Evolutionary conservation across 2,113 vertebrate species (phyloP).

Genomic region (Prunella fulvescens): DNA sequence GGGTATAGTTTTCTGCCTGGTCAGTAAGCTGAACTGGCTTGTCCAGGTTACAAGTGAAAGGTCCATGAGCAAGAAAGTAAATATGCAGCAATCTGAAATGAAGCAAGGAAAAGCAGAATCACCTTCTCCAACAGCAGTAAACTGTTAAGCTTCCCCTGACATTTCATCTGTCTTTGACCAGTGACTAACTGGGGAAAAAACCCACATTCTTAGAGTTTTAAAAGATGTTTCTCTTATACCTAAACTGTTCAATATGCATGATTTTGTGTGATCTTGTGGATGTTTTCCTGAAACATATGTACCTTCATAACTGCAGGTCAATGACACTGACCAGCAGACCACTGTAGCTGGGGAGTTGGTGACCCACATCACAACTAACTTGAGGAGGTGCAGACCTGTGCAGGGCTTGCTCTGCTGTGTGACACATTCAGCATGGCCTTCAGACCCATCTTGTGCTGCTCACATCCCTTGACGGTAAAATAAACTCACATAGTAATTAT

Average conservation of each 20-base stretch:
- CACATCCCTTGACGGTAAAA: accelerated
- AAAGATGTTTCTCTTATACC: not conserved
- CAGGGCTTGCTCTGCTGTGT: not conserved
- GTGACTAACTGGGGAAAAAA: not conserved
- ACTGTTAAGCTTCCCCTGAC: not conserved
- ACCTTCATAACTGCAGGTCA: not conserved
- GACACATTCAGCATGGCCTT: not conserved
- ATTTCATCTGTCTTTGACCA: not conserved
- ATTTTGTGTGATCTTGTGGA: not conserved
- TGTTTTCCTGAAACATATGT: not conserved
- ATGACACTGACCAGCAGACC: not conserved
- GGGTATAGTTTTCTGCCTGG: not conserved
- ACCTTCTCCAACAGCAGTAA: not conserved
- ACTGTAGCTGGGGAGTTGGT: no score
- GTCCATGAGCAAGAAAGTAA: not conserved
- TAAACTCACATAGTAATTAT: not conserved
- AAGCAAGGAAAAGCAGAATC: not conserved
- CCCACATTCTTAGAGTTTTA: not conserved
- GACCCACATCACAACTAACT: not conserved
- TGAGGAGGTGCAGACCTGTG: accelerated
- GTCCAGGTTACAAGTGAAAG: not conserved
- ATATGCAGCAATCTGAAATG: not conserved
- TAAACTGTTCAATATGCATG: not conserved
- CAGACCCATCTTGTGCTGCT: not conserved
- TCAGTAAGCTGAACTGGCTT: not conserved